A percentile compares a stretch with the other conserved stretches of the same genome.
These are phyloP conservation scores for Scaptomyza tumidula DNA, from an alignment of 2,888 invertebrate genomes.

Conservation along the genomic window DNA sequence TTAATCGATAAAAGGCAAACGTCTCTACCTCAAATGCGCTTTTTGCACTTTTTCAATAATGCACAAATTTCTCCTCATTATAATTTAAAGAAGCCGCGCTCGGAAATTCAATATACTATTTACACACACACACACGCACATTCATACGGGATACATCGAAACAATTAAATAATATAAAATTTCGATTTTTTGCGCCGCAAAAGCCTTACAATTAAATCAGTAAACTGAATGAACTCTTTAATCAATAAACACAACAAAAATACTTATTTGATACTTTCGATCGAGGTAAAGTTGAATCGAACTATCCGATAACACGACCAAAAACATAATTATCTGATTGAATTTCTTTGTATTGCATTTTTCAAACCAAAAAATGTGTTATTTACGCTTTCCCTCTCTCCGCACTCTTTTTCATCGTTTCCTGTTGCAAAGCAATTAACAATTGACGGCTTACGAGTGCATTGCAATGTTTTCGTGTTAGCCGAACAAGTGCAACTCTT, in stretches of 20 bases:
- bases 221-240: too few species aligned
- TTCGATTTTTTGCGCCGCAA: too few species aligned
- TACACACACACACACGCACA: background rate
- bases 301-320: background rate
- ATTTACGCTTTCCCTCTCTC: background rate
- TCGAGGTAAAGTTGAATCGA: too few species aligned
- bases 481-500: conserved; percentile 14
- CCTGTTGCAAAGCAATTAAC: conserved; percentile 15
- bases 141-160: too few species aligned
- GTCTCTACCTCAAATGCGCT: background rate
- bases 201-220: too few species aligned
- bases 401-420: background rate
- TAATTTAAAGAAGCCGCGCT: conserved; percentile 4
- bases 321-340: background rate
- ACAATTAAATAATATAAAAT: too few species aligned
- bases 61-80: conserved; percentile 11
- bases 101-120: background rate
- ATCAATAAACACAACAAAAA: too few species aligned
- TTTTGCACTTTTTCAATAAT: background rate
- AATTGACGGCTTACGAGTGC: conserved; percentile 26
- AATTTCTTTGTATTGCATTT: background rate
- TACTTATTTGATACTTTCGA: too few species aligned
- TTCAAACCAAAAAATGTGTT: too few species aligned
- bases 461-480: conserved; percentile 5
- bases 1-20: background rate